Conservation (phyloP, 2,797 vertebrate species). For the Amniataba percoides region DNA sequence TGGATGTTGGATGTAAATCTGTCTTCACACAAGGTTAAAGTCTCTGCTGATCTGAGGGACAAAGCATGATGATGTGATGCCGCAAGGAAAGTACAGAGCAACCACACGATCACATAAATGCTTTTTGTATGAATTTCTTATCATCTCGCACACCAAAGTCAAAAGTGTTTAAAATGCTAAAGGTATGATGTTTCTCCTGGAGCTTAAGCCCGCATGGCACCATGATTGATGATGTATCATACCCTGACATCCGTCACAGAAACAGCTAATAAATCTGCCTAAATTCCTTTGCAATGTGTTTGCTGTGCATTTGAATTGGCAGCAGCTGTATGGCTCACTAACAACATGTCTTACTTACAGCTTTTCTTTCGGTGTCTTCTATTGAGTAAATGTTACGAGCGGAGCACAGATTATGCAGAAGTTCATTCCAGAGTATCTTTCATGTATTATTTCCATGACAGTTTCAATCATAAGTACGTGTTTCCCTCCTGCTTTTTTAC, state of each 20-base stretch:
- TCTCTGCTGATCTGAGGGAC: slow-evolving; percentile 38
- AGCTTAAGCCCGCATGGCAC: slow-evolving; percentile 30
- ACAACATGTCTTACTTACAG: slow-evolving; percentile 21
- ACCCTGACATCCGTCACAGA: slow-evolving; percentile 43
- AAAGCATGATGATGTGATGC: slow-evolving; percentile 26
- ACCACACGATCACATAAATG: not conserved
- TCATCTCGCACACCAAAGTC: slow-evolving; percentile 28
- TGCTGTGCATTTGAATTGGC: slow-evolving; percentile 45
- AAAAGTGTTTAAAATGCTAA: slow-evolving; percentile 48
- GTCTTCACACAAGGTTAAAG: slow-evolving; percentile 74
- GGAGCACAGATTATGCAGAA: not conserved
- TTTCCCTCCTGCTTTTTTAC: slow-evolving; percentile 38
- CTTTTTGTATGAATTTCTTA: slow-evolving; percentile 25
- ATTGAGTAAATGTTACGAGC: slow-evolving; percentile 34
- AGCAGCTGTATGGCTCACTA: slow-evolving; percentile 16
- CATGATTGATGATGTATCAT: slow-evolving; percentile 65
- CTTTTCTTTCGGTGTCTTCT: not conserved
- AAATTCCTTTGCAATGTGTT: slow-evolving; percentile 44
- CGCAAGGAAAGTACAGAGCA: not conserved
- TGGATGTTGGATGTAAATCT: slow-evolving; percentile 59
- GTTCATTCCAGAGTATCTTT: slow-evolving; percentile 14
- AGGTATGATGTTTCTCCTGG: slow-evolving; percentile 38
- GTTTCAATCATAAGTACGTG: slow-evolving; percentile 42
- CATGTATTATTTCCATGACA: slow-evolving; percentile 45
- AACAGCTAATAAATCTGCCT: slow-evolving; percentile 64